Evolutionary conservation across 1,140 invertebrate genomes (phyloP).

Genomic region (Euura saliciscinereae): DNA sequence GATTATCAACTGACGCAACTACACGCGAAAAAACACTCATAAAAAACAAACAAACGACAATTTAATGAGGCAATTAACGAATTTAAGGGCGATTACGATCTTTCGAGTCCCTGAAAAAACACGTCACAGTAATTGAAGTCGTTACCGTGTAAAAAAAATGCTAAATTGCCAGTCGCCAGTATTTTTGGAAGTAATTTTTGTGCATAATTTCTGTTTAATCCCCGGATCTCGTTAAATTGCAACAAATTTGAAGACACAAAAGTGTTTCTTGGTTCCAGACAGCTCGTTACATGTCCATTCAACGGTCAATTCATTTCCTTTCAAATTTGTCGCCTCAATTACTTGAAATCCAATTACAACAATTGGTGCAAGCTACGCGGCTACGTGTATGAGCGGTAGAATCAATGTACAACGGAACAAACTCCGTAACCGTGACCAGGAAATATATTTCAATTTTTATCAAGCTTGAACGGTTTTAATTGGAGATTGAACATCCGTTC

Average conservation of each 20-base stretch:
- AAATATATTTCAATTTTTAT: too few relatives aligned
- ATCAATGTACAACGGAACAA: too few relatives aligned
- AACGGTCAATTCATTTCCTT: constrained; percentile 1
- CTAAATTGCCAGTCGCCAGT: too few relatives aligned
- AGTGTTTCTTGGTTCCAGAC: background rate
- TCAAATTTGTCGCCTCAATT: constrained; percentile 7
- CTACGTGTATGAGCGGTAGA: constrained; percentile 16
- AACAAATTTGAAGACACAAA: background rate
- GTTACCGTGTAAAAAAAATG: background rate
- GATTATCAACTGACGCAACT: background rate
- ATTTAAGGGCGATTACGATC: background rate
- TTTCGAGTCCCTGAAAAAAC: background rate
- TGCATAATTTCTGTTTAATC: too few relatives aligned
- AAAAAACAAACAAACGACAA: background rate
- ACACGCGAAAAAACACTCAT: background rate
- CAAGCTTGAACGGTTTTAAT: too few relatives aligned
- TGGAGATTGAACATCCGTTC: background rate
- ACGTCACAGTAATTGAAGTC: background rate
- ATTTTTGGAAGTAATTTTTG: too few relatives aligned
- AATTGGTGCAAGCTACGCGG: constrained; percentile 4
- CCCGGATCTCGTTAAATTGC: too few relatives aligned
- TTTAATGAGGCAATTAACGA: background rate
- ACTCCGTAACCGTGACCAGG: too few relatives aligned
- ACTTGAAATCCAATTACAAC: constrained; percentile 1
- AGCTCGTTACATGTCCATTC: background rate